Base-by-base conservation (phyloP, 2,797 vertebrate genomes). In the Pelobates cultripes region DNA sequence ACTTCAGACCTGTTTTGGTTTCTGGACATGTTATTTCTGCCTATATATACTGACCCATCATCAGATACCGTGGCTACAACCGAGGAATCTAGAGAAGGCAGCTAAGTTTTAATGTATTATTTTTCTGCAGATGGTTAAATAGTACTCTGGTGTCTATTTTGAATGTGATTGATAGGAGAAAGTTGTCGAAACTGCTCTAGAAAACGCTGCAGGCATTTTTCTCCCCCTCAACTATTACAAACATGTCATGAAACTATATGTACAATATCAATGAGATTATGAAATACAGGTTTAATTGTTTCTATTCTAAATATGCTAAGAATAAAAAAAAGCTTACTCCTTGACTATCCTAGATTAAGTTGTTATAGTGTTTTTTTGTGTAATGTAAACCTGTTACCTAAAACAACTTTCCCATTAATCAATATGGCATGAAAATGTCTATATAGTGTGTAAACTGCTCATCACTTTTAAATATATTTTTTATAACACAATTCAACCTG, bases 151-250 rank as follows among this genome's bases (percentile, higher is more conserved):
- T 64, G 17, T 68, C 66, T 68, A 68, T 42, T 42, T 80, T 68
- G 72, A 73, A 68, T 69, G 67, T 81, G 79, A 81, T 76, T 81
- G 79, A 81, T 81, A 67, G 66, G 53, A 70, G 73, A 81, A 75
- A 81, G 67, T 81, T 70, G 67, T 70, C 69, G 40, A 75, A 80
- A 75, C 53, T 80, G 53, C 64, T 80, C 55, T 70, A 70, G 63
- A 81, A 70, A 15, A 53, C 45, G 68, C 73, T 81, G 53, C 79
- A 81, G 79, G 79, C 73, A 3, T 41, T 81, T 74, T 75, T 70
- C 67, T 76, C 55, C n/a, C 43, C 67, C 53, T 69, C 53, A 43
- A 43, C 79, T 75, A 81, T 64, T 75, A 75, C 75, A 81, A 81
- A 69, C 79, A 75, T 81, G 79, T 76, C 73, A 76, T 76, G 75